These are phyloP conservation scores for Diloba caeruleocephala DNA, from an alignment of 2,888 invertebrate genomes.

Conservation along the genomic window DNA sequence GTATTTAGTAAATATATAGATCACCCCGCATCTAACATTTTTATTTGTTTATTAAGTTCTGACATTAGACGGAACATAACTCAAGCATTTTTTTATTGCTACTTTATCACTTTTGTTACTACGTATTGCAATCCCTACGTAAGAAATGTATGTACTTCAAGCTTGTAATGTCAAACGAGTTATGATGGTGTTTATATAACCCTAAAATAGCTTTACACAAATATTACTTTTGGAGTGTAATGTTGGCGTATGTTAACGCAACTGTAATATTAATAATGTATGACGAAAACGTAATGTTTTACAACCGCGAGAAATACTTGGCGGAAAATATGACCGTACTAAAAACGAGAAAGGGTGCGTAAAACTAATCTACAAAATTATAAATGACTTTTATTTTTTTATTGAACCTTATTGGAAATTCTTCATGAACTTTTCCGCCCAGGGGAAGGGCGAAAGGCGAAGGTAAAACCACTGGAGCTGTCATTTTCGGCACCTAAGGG, in stretches of 20 bases:
- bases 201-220: conserved; percentile 12
- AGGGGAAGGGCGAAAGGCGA: too few relatives aligned
- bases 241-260: conserved; percentile 12
- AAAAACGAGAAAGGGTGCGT: neutral
- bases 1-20: conserved; percentile 33
- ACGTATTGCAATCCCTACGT: too few relatives aligned
- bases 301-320: conserved; percentile 14
- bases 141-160: neutral
- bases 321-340: neutral
- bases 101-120: too few relatives aligned
- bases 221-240: neutral
- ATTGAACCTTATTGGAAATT: too few relatives aligned
- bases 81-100: too few relatives aligned
- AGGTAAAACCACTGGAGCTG: too few relatives aligned
- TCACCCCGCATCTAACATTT: conserved; percentile 14
- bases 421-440: too few relatives aligned
- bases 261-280: conserved; percentile 15
- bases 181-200: conserved; percentile 12
- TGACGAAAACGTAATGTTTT: conserved; percentile 20
- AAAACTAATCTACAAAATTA: neutral
- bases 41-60: conserved; percentile 21
- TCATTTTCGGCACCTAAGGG: too few relatives aligned
- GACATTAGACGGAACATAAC: too few relatives aligned
- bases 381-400: too few relatives aligned
- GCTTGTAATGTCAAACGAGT: conserved; percentile 8